A percentile compares a stretch with the other conserved stretches of the same genome.
These are phyloP conservation scores for Hystrix cristata DNA, from an alignment of 2,113 vertebrate species.

Conservation along the genomic window DNA sequence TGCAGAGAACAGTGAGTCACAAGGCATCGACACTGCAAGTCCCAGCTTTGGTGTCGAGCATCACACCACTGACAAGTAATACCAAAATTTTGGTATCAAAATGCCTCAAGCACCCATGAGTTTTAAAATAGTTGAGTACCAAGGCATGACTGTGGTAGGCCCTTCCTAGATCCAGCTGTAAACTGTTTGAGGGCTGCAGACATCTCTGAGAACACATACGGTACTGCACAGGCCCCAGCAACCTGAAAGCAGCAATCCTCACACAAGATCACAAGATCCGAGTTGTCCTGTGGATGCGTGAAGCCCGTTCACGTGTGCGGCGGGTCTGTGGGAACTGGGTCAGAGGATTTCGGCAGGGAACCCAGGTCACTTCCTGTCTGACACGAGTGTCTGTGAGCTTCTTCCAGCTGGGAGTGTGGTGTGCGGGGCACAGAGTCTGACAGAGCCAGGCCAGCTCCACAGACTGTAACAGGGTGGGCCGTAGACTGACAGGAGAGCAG, in stretches of 20 bases:
- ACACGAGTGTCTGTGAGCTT: neutral
- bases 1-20: too few relatives aligned
- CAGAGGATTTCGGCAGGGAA: neutral
- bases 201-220: neutral
- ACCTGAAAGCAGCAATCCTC: neutral
- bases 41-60: neutral
- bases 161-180: neutral
- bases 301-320: neutral
- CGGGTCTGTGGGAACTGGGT: neutral
- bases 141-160: neutral
- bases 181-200: neutral
- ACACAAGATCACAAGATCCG: neutral
- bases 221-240: neutral
- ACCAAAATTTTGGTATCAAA: neutral
- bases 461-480: too few relatives aligned
- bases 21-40: neutral
- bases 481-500: neutral
- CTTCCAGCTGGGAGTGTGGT: neutral
- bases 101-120: neutral
- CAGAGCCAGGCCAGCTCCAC: neutral
- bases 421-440: neutral
- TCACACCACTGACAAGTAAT: neutral
- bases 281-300: neutral
- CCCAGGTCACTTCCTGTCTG: neutral
- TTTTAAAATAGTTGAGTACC: neutral